These are phyloP conservation scores for Sapayoa aenigma DNA, from an alignment of 2,113 vertebrate genomes.

Conservation along the genomic window DNA sequence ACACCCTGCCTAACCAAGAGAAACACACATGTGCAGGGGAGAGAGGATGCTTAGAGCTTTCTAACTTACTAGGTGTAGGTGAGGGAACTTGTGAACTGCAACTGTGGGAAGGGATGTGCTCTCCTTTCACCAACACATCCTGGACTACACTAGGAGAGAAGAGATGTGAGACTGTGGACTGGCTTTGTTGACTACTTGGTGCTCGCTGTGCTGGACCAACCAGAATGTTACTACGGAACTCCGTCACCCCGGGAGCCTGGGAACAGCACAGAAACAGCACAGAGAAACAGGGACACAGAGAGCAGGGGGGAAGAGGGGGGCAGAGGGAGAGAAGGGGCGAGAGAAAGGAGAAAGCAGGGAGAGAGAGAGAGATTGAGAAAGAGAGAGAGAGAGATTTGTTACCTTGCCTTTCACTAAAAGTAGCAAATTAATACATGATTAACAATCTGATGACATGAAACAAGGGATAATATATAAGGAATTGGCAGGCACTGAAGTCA, in stretches of 20 bases:
- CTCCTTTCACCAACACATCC: conserved; percentile 82
- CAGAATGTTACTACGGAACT: conserved; percentile 80
- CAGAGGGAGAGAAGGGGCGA: neutral
- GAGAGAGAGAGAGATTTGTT: conserved; percentile 41
- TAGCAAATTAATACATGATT: conserved; percentile 38
- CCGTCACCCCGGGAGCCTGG: conserved; percentile 77
- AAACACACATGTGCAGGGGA: neutral
- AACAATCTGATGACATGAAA: conserved; percentile 39
- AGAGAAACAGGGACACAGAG: neutral
- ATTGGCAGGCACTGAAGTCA: conserved; percentile 1
- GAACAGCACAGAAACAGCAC: conserved; percentile 37
- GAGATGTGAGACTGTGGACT: conserved; percentile 68
- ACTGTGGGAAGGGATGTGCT: conserved; percentile 72
- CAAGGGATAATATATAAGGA: neutral
- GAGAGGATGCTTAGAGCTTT: neutral
- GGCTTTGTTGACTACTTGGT: conserved; percentile 62
- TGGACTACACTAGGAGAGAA: conserved; percentile 70
- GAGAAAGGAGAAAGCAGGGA: neutral
- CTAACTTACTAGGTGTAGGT: conserved; percentile 78
- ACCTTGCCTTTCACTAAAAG: conserved; percentile 43
- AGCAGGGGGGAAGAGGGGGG: neutral
- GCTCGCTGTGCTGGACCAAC: conserved; percentile 71
- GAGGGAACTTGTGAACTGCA: conserved; percentile 74
- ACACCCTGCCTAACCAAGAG: neutral
- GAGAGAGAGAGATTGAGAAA: neutral